Conservation (phyloP, 2,113 vertebrate species). For the Sinosuthora webbiana region DNA sequence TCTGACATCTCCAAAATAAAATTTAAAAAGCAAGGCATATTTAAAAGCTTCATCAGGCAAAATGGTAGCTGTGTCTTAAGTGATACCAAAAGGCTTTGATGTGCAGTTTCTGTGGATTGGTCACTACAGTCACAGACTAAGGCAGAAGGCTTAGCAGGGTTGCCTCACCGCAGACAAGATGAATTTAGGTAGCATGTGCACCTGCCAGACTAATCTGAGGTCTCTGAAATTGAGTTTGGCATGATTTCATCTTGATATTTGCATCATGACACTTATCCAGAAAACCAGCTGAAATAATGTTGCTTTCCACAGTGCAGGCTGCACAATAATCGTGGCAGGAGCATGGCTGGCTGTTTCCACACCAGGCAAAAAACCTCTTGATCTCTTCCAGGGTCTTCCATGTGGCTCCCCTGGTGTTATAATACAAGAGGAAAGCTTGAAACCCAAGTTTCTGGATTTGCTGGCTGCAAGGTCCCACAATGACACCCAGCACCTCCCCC, state of each 20-base stretch:
- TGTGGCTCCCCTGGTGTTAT: not conserved
- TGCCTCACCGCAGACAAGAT: not conserved
- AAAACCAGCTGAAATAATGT: not conserved
- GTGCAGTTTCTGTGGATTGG: not conserved
- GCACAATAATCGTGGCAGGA: not conserved
- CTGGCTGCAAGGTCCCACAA: not conserved
- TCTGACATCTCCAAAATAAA: not conserved
- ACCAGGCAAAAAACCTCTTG: not conserved
- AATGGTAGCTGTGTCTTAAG: not conserved
- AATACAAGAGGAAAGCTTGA: not conserved
- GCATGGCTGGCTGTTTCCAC: not conserved
- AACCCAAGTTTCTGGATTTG: not conserved
- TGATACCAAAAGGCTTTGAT: not conserved
- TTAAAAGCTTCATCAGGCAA: not conserved
- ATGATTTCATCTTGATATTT: not conserved
- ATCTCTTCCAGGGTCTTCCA: not conserved
- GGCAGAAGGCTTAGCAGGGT: not conserved
- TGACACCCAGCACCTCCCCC: not conserved
- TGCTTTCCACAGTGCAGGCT: accelerated
- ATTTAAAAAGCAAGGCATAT: not conserved
- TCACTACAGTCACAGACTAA: not conserved
- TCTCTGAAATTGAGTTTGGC: not conserved
- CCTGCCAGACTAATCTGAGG: not conserved
- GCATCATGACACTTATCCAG: not conserved
- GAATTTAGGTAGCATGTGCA: not conserved